Conservation (phyloP, 2,888 invertebrate genomes). For the Athalia circularis region DNA sequence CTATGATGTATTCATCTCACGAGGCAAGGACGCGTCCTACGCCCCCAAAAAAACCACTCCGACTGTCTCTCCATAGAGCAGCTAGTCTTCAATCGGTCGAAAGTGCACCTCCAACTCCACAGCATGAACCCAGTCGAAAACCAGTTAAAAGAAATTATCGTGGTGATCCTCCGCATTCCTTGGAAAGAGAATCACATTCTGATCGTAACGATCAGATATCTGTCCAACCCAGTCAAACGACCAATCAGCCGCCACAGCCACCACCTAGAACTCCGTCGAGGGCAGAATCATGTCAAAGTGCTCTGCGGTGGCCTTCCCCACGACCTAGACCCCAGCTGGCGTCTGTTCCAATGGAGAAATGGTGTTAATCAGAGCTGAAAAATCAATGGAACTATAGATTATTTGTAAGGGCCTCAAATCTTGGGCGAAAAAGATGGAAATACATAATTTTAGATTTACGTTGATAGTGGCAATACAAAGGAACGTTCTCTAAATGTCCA, state of each 20-base stretch:
- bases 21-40: conserved; percentile 81
- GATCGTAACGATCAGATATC: conserved; percentile 55
- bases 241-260: conserved; percentile 62
- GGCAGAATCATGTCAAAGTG: conserved; percentile 71
- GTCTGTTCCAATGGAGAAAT: conserved; percentile 68
- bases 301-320: conserved; percentile 69
- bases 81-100: conserved; percentile 87
- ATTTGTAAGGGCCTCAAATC: neutral
- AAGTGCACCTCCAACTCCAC: conserved; percentile 66
- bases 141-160: conserved; percentile 79
- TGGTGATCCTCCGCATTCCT: conserved; percentile 73
- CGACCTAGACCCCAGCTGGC: conserved; percentile 69
- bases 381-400: conserved; percentile 13
- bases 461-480: neutral
- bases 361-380: conserved; percentile 62
- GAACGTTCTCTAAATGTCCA: neutral
- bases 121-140: conserved; percentile 68
- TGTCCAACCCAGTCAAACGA: conserved; percentile 53
- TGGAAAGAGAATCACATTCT: conserved; percentile 56
- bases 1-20: conserved; percentile 60
- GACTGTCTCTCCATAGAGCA: conserved; percentile 88
- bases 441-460: neutral
- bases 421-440: too few relatives aligned
- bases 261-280: conserved; percentile 69
- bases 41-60: conserved; percentile 90